Base-by-base conservation (phyloP, 2,797 vertebrate genomes). In the Lepus townsendii region DNA sequence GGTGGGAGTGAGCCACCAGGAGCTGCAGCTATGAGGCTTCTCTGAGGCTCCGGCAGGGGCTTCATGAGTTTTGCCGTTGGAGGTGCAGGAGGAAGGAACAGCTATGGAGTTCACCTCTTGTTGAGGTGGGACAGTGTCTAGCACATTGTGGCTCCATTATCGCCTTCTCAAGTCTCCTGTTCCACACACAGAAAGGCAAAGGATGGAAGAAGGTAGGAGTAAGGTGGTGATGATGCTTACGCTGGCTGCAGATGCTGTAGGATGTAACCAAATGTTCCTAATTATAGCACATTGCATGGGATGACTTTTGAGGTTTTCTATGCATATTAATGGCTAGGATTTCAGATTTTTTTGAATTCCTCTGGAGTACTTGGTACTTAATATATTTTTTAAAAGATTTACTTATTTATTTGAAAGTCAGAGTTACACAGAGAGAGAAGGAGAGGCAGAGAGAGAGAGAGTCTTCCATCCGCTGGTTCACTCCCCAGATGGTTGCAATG, bases 291-390 rank as follows among this genome's bases (percentile, higher is more conserved):
- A 47, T 47, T 13, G 4, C 24, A 6, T 42, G 19, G 30, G 26
- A 69, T 47, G 13, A 32, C n/a, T 79, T 84, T 14, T 54, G 35
- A 79, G 83, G 22, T 83, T 77, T 90, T 2, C 8, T 60, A 3
- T 69, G 22, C 42, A 90, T 72, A 85, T 63, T 50, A 80, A 60
- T 77, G 73, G 32, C 50, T 68, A 88, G 30, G 26, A 66, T 30
- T 76, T 80, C 35, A 72, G 62, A 50, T 66, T 71, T 42, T 87
- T 89, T 77, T 73, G 27, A 72, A 54, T 92, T 88, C 79, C 69
- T 82, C n/a, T 30, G 90, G 79, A 75, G 42, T 80, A 83, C 72
- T 94, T 75, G 72, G 73, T 42, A 78, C 11, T 50, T 7, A 16
- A 47, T 47, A 47, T 47, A 47, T 47, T 47, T 47, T 47, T 47